These are phyloP conservation scores for Melikaiella ostensackeni DNA, from an alignment of 2,888 invertebrate genomes.

Conservation along the genomic window DNA sequence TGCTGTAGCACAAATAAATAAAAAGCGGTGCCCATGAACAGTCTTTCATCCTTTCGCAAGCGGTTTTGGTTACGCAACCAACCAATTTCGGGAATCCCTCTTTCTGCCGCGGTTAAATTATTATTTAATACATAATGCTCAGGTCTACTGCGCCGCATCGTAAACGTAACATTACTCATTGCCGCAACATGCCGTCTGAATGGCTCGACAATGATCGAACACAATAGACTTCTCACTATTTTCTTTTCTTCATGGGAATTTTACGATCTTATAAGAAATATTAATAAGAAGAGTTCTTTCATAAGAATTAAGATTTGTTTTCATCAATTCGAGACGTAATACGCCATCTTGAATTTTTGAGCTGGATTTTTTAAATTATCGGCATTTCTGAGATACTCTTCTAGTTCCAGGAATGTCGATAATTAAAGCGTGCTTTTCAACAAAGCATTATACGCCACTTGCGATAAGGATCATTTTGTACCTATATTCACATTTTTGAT, in stretches of 20 bases:
- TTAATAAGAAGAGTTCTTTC: background rate
- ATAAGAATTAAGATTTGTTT: too few species aligned
- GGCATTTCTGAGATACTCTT: too few species aligned
- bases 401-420: too few species aligned
- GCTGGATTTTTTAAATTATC: too few species aligned
- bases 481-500: too few species aligned
- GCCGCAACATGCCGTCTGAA: slow-evolving; percentile 15
- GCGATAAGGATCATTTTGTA: too few species aligned
- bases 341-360: too few species aligned
- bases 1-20: background rate
- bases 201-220: slow-evolving; percentile 15
- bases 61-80: slow-evolving; percentile 30
- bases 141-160: slow-evolving; percentile 9
- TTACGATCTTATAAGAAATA: background rate
- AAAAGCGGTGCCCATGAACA: background rate
- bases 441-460: too few species aligned
- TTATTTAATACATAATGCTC: slow-evolving; percentile 20
- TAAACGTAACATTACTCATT: slow-evolving; percentile 32
- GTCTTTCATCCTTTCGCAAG: background rate
- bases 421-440: too few species aligned
- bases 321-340: too few species aligned
- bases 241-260: background rate
- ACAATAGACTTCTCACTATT: background rate
- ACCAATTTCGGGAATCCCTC: slow-evolving; percentile 13
- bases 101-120: slow-evolving; percentile 25